Evolutionary conservation across 2,888 invertebrate genomes (phyloP).

Genomic region (Coelinius sp.): DNA sequence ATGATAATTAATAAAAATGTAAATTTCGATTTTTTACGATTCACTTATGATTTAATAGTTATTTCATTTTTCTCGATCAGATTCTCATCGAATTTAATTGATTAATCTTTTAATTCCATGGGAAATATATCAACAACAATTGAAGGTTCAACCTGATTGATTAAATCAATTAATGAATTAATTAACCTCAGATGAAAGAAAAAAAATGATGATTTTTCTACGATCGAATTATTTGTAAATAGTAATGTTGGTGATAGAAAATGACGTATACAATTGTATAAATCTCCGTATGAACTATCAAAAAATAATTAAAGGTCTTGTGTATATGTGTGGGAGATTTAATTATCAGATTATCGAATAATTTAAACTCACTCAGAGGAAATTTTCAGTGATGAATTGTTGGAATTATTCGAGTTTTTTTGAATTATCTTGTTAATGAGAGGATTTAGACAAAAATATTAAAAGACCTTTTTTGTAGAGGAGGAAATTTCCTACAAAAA

Average conservation of each 20-base stretch:
- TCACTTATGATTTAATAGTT: too few relatives aligned
- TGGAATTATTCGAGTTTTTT: background rate
- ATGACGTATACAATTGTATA: constrained; percentile 16
- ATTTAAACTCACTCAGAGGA: background rate
- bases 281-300: background rate
- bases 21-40: too few relatives aligned
- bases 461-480: background rate
- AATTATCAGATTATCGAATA: background rate
- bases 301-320: background rate
- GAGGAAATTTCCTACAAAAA: background rate
- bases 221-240: constrained; percentile 50
- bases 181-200: constrained; percentile 39
- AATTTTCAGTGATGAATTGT: background rate
- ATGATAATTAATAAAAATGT: too few relatives aligned
- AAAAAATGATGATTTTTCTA: constrained; percentile 45
- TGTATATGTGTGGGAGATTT: constrained; percentile 31
- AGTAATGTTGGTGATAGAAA: constrained; percentile 34
- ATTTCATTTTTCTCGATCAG: too few relatives aligned
- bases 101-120: background rate
- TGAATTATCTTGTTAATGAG: background rate
- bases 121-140: background rate
- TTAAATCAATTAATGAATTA: background rate
- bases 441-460: background rate
- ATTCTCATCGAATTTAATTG: too few relatives aligned
- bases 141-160: background rate